Percentiles rank a stretch among this genome's conserved stretches.
Evolutionary conservation across 2,888 invertebrate genomes (phyloP).

Genomic region (Nymphalis urticae): DNA sequence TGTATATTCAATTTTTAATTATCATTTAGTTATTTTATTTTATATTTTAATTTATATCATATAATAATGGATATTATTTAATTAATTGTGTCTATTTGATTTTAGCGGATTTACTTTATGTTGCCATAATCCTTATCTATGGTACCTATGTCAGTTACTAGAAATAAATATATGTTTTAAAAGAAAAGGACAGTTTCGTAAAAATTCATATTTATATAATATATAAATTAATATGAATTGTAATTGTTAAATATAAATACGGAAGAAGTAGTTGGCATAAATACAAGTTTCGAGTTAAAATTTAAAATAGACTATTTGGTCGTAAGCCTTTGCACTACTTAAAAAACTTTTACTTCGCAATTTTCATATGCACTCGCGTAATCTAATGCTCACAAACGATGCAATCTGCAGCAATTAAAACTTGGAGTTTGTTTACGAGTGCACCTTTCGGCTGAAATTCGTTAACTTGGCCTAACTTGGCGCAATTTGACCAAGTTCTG

Average conservation of each 20-base stretch:
- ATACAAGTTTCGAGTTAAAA: background rate
- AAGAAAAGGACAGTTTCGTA: no score
- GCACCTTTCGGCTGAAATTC: conserved; percentile 71
- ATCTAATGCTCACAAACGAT: conserved; percentile 44
- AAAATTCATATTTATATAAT: no score
- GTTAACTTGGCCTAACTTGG: conserved; percentile 37
- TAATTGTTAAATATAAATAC: no score
- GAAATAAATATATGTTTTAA: no score
- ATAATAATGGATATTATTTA: no score
- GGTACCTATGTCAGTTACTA: no score
- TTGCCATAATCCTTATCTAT: no score
- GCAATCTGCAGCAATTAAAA: conserved; percentile 74
- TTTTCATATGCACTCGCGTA: conserved; percentile 26
- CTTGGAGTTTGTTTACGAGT: conserved; percentile 72
- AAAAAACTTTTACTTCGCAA: conserved; percentile 22
- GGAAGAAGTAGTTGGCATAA: background rate
- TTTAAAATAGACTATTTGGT: background rate
- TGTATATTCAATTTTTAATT: no score
- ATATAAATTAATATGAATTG: no score
- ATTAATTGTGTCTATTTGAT: background rate
- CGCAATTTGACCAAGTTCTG: conserved; percentile 26
- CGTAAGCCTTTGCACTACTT: conserved; percentile 2
- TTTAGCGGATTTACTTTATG: no score
- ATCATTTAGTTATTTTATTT: no score
- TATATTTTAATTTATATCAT: no score